Base-by-base conservation (phyloP, 2,888 invertebrate genomes). In the Melipona beecheii region DNA sequence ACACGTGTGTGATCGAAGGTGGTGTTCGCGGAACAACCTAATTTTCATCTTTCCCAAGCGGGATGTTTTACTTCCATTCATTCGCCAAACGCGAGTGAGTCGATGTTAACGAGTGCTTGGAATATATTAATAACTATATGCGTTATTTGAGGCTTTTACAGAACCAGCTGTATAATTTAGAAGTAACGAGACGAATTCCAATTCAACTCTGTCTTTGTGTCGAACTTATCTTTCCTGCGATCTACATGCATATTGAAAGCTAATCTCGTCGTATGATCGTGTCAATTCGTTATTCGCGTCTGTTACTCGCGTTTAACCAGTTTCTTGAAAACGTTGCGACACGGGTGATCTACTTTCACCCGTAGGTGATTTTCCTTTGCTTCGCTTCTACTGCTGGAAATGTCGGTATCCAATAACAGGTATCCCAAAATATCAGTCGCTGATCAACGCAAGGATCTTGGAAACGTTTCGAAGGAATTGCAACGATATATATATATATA, bases 401-500 rank as follows among this genome's bases (percentile, higher is more conserved):
- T 21, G 27, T 24, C 17, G 9, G 68, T n/a, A n/a, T n/a, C n/a
- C 9, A 60, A 27, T 64, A 68, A 4, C 21, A 17, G 24, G 11
- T 17, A 13, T 15, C 19, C n/a, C 5, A 21, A 27, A 31, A 27
- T 21, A n/a, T 65, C 13, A 36, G 21, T 19, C 24, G 50, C 19
- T n/a, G 21, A 15, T 52, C n/a, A 62, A 49, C n/a, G 49, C 27
- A 27, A 64, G 60, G 52, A n/a, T 76, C 49, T 69, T 31, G 15
- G 15, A 56, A 52, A 70, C 74, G 27, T 72, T 58, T 85, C 73
- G 24, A 66, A 70, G 62, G 66, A 65, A 77, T 54, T 52, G 76
- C 52, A 77, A 89, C 87, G 82, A 84, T 83, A 91, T 90, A 90
- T 91, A 91, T 88, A 90, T 91, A 91, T 88, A n/a, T n/a, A 84